phyloP scores from a whole-genome alignment of 2,797 vertebrate species.

The Xenops minutus region DNA sequence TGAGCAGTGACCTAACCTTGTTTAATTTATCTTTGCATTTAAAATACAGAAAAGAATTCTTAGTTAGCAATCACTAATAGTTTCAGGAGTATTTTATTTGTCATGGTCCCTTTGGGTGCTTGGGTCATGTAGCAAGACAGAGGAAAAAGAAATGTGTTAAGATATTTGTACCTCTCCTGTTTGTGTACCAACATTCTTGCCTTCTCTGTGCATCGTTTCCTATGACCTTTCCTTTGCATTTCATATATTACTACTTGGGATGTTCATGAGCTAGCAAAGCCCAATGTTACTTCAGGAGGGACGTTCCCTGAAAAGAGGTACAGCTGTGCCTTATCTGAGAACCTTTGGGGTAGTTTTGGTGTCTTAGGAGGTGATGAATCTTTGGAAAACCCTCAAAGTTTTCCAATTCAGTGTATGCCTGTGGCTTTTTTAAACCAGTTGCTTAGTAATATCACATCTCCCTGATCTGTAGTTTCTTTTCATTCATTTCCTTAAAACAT shows the following conservation, averaged over 20 bases:
- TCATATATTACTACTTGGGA: not conserved
- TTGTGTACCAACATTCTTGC: not conserved
- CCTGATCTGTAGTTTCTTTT: not conserved
- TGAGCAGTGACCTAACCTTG: not conserved
- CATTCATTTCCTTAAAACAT: not conserved
- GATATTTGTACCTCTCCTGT: not conserved
- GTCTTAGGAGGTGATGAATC: not conserved
- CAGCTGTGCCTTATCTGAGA: not conserved
- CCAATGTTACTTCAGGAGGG: not conserved
- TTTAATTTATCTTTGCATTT: not conserved
- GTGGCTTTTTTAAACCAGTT: not conserved
- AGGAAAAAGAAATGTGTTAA: not conserved
- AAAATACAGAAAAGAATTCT: not conserved
- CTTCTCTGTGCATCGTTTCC: not conserved
- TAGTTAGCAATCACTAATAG: not conserved
- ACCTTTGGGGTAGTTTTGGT: not conserved
- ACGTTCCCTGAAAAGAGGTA: not conserved
- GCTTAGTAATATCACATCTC: not conserved
- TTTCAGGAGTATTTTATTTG: not conserved
- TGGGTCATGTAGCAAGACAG: not conserved
- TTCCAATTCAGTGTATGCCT: not conserved
- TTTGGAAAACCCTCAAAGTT: not conserved
- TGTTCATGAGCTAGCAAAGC: not conserved
- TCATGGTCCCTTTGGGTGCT: not conserved
- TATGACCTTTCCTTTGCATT: not conserved